Evolutionary conservation across 2,888 invertebrate species (phyloP), one percentile per base, ranked within the genome.

Genomic region (Nephrocerus scutellatus): DNA sequence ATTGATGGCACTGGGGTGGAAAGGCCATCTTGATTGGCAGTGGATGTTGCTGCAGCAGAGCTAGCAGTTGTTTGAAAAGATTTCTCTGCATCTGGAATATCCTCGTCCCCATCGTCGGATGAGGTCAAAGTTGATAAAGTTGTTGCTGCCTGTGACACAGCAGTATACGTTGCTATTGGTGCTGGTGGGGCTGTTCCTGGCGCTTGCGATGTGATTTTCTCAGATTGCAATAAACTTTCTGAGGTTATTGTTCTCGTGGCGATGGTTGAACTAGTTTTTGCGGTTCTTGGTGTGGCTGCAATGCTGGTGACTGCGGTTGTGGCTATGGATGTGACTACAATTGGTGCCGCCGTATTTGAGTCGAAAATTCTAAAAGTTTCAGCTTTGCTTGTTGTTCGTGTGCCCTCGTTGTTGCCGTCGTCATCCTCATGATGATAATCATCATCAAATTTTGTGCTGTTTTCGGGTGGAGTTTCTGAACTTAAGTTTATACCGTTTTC

Each of bases 151-250:
- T 8, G 15, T n/a, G 10, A 22, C 7, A 29, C 29, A 13, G 6
- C 29, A 14, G 18, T 6, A 29, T 9, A 29, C 5, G 46, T 55
- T 46, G 49, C 51, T 51, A 48, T 43, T 37, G 39, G 33, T 44
- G 40, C 44, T 41, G 31, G 35, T 40, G 48, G 47, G 39, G 40
- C 26, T 34, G 39, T 38, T 34, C 23, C 24, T 13, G 19, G 21
- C 29, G 24, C 8, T 34, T 19, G 15, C 15, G 30, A 18, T 35
- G 35, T 35, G n/a, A n/a, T n/a, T n/a, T n/a, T n/a, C n/a, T n/a
- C n/a, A n/a, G n/a, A n/a, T n/a, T n/a, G n/a, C n/a, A n/a, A n/a
- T n/a, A n/a, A n/a, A n/a, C n/a, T n/a, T n/a, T n/a, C n/a, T n/a
- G n/a, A n/a, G 20, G 29, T 9, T 10, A 25, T 16, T 29, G 22